Base-by-base conservation (phyloP, 2,888 invertebrate species). In the Caenorhabditis angaria region DNA sequence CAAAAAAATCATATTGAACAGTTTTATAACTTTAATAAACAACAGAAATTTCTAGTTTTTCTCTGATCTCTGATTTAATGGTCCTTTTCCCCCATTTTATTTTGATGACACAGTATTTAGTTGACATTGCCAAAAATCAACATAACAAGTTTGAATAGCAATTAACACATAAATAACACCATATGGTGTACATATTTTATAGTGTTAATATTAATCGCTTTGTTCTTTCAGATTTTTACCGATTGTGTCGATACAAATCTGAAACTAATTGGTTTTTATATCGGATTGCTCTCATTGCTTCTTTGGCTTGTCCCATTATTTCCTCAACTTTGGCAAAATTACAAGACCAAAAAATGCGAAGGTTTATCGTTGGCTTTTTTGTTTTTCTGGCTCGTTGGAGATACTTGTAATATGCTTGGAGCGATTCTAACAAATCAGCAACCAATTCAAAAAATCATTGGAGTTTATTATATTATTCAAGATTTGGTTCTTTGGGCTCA, bases 201-300 rank as follows among this genome's bases (percentile, higher is more conserved):
- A n/a, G n/a, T n/a, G n/a, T n/a, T n/a, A n/a, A n/a, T n/a, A n/a
- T n/a, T n/a, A 24, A 51, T 2, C n/a, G 20, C 27, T 29, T 48
- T 25, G 2, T 55, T 24, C 10, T 66, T 70, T 47, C 63, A 82
- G 82, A 62, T 80, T 2, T 82, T 82, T 72, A 64, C 77, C 3
- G 82, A 82, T 50, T 82, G 82, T 55, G 82, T 82, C 20, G 82
- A 82, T 62, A 82, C 81, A 0, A 76, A 82, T 22, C 88, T 88
- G 90, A 58, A 90, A 90, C 32, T 88, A 92, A 72, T 77, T 80
- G 61, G 89, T 90, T 18, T 91, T 90, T 67, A 92, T 92, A 79
- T 80, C 27, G 85, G 85, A 10, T 57, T 85, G 24, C 65, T 85
- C 28, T 85, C 85, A 0, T 75, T 85, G 8, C 57, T 78, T 0